Evolutionary conservation across 1,140 invertebrate genomes (phyloP).

Genomic region (Pararge aegeria): DNA sequence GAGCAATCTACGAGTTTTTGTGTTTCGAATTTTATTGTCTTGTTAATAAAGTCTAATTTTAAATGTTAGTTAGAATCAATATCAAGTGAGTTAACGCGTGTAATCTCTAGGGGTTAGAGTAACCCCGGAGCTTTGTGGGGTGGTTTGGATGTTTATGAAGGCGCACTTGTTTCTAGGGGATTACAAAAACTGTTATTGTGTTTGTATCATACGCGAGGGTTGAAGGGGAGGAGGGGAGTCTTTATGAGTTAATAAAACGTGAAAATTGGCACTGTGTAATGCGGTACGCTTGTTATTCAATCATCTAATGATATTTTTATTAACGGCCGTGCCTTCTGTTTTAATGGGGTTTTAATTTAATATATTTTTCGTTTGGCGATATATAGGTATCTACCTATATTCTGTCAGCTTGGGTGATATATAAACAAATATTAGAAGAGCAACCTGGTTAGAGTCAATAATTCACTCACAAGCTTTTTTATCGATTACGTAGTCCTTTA

Average conservation of each 20-base stretch:
- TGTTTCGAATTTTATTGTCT: slow-evolving; percentile 27
- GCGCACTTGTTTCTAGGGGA: slow-evolving; percentile 66
- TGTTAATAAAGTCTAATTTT: slow-evolving; percentile 10
- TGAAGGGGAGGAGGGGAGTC: slow-evolving; percentile 27
- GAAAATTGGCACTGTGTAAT: slow-evolving; percentile 49
- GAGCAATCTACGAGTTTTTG: slow-evolving; percentile 5
- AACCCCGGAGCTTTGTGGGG: slow-evolving; percentile 66
- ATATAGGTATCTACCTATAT: no score
- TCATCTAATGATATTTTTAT: slow-evolving; percentile 31
- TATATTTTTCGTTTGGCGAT: background rate
- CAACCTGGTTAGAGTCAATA: no score
- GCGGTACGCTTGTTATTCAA: slow-evolving; percentile 32
- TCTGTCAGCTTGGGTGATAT: no score
- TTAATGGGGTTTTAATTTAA: slow-evolving; percentile 8
- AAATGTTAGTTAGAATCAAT: slow-evolving; percentile 38
- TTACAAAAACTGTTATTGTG: slow-evolving; percentile 72
- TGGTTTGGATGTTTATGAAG: slow-evolving; percentile 67
- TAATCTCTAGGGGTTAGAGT: slow-evolving; percentile 52
- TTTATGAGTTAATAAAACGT: slow-evolving; percentile 73
- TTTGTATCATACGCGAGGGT: slow-evolving; percentile 28
- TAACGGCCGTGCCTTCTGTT: slow-evolving; percentile 22
- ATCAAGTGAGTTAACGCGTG: slow-evolving; percentile 56
- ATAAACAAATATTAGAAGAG: no score
- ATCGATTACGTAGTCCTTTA: no score
- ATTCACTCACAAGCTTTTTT: no score